These are phyloP conservation scores for Stichodactyla mertensii DNA, from an alignment of 64 coral and sea anemone species.

Conservation along the genomic window DNA sequence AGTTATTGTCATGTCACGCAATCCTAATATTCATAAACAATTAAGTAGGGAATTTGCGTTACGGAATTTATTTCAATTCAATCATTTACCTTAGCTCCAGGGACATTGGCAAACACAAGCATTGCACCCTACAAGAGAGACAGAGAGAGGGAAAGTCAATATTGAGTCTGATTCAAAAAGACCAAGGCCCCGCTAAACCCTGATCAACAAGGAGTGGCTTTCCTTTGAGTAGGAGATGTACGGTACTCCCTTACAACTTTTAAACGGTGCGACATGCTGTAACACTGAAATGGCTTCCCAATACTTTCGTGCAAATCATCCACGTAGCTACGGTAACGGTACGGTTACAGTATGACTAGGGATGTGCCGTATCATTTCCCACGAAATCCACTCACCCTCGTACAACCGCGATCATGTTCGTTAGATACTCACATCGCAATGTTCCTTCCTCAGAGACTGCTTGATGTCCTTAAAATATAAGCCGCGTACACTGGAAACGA, in stretches of 20 bases:
- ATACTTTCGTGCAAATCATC: too few species aligned
- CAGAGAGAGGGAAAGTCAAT: neutral
- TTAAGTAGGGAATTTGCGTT: neutral
- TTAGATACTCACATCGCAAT: constrained; percentile 74
- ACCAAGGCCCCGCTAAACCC: too few species aligned
- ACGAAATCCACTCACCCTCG: too few species aligned
- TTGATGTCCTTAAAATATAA: constrained; percentile 97
- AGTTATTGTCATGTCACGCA: neutral
- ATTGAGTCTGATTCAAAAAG: neutral
- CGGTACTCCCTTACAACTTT: too few species aligned
- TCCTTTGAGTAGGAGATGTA: too few species aligned
- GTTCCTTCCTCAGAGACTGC: constrained; percentile 81
- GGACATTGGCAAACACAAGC: constrained; percentile 51
- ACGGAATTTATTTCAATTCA: neutral
- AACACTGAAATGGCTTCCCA: too few species aligned
- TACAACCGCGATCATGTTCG: too few species aligned
- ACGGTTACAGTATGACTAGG: too few species aligned
- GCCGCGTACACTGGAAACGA: constrained; percentile 78
- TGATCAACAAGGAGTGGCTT: too few species aligned
- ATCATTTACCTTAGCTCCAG: constrained; percentile 46
- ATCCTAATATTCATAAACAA: neutral
- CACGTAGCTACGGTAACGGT: too few species aligned
- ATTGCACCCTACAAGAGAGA: constrained; percentile 37
- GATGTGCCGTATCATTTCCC: too few species aligned
- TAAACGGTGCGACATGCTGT: too few species aligned